Base-by-base conservation (phyloP, 1,140 invertebrate species). In the Zaprionus vittiger region DNA sequence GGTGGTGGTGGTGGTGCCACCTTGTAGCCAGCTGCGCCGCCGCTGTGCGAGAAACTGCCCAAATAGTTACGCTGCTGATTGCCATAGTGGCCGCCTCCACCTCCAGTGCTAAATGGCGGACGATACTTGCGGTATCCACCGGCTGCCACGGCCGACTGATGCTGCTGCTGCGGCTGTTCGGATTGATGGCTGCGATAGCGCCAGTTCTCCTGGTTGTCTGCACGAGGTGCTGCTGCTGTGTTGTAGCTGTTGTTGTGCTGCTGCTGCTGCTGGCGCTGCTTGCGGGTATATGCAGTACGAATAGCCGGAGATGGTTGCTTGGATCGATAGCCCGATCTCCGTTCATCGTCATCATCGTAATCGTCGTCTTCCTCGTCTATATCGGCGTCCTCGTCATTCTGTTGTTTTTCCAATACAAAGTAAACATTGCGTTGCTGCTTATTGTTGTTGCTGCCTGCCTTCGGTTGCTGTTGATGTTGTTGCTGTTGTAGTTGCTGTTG, bases 51-150 rank as follows among this genome's bases (percentile, higher is more conserved):
- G 55, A 91, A 91, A 68, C 87, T 91, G 52, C 89, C 89, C 81
- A 91, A 72, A 64, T 91, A 91, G 63, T 91, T 91, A 62, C 90
- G 90, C 63, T 91, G 90, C 66, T 91, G 90, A 69, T 91, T 91
- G 49, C 90, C 89, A 66, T 73, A 79, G 44, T 91, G 83, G 2
- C 81, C 81, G n/a, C 84, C 81, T 11, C 81, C 79, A 12, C 83
- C 91, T 12, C 84, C 89, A 20, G 85, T 91, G 69, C 73, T 90
- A 31, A 83, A 90, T 15, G 85, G 85, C 24, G 85, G 85, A 14
- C 91, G 83, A 79, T 91, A 91, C 28, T 83, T 91, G 12, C 83
- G 82, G 69, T 81, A 91, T 26, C 63, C 73, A 3, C 71, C 74
- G 7, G 44, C 34, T 20, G 73, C 38, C 4, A 28, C 12, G 24